A percentile compares a stretch with the other conserved stretches of the same genome.
Evolutionary conservation across 2,113 vertebrate genomes (phyloP).

Genomic region (Chaetops frenatus): DNA sequence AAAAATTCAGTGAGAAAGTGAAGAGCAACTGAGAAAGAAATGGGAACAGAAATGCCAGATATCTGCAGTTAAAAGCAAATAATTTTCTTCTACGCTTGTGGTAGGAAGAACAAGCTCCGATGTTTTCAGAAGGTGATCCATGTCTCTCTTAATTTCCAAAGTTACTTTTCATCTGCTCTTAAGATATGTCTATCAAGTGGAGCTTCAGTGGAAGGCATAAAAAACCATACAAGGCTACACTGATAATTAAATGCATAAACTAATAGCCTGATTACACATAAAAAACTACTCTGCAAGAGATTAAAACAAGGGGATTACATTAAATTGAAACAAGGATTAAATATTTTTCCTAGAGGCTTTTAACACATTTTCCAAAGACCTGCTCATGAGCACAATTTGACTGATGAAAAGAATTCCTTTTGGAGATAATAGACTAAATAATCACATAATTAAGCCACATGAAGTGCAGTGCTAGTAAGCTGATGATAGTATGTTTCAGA

Average conservation of each 20-base stretch:
- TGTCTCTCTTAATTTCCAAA: neutral
- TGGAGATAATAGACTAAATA: conserved; percentile 29
- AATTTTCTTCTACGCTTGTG: neutral
- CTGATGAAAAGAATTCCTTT: conserved; percentile 24
- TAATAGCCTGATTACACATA: conserved; percentile 32
- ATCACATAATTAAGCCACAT: conserved; percentile 19
- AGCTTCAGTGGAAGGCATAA: neutral
- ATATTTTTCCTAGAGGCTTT: conserved; percentile 38
- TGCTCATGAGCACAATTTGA: conserved; percentile 14
- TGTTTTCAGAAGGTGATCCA: neutral
- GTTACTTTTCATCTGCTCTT: neutral
- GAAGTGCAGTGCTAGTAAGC: neutral
- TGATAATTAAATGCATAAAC: conserved; percentile 18
- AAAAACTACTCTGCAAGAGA: neutral
- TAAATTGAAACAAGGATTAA: conserved; percentile 43
- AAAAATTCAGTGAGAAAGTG: neutral
- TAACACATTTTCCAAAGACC: conserved; percentile 14
- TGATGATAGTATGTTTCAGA: neutral
- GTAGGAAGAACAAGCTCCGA: neutral
- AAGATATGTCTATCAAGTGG: neutral
- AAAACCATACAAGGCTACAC: neutral
- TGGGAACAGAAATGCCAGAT: neutral
- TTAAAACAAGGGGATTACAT: conserved; percentile 41
- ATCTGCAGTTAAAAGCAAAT: neutral
- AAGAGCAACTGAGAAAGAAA: neutral